Conservation (phyloP, 1,140 invertebrate species). For the Cepaea nemoralis region DNA sequence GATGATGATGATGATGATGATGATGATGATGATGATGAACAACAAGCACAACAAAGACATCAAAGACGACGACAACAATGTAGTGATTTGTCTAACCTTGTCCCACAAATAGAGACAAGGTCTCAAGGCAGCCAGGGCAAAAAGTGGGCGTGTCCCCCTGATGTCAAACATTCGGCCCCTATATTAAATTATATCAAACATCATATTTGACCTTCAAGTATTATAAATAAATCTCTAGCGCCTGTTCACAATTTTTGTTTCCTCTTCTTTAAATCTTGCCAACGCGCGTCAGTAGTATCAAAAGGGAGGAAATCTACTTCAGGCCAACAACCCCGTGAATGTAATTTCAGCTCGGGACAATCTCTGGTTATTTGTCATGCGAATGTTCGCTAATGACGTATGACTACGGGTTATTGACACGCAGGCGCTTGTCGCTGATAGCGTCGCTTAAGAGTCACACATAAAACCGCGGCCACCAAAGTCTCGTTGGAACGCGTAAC, state of each 20-base stretch:
- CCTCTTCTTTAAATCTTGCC: background rate
- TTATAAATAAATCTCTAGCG: background rate
- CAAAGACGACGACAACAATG: too few species aligned
- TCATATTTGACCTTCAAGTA: background rate
- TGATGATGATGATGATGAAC: too few species aligned
- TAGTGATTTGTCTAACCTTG: too few species aligned
- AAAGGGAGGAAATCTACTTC: background rate
- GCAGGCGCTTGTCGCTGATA: background rate
- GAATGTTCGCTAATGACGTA: background rate
- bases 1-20: too few species aligned
- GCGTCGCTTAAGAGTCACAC: background rate
- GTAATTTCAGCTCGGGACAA: background rate
- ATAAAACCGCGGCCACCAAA: background rate
- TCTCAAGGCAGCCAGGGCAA: background rate
- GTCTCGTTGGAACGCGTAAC: background rate
- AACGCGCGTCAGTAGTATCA: background rate
- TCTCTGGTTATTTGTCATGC: background rate
- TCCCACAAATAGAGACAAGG: too few species aligned
- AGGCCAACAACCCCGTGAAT: background rate
- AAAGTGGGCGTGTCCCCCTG: background rate
- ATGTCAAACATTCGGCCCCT: background rate
- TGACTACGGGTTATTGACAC: background rate
- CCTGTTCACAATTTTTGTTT: background rate
- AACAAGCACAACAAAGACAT: too few species aligned
- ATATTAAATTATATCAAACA: background rate